A percentile compares a stretch with the other conserved stretches of the same genome.
These are phyloP conservation scores for Lycocerus yunnanus DNA, from an alignment of 2,888 invertebrate genomes.

Conservation along the genomic window DNA sequence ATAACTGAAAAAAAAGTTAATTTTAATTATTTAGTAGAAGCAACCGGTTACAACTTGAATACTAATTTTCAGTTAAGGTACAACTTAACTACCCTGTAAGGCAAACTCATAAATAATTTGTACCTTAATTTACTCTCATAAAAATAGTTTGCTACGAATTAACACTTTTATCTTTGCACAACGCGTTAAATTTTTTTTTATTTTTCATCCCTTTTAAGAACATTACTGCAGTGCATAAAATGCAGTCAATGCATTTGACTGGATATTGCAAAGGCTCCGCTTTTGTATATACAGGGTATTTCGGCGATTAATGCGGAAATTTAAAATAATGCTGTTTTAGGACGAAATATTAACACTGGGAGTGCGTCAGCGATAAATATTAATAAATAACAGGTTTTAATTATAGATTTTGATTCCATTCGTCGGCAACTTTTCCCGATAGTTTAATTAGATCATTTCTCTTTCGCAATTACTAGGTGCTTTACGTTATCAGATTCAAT, in stretches of 20 bases:
- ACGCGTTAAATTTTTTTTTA: neutral
- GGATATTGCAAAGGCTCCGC: neutral
- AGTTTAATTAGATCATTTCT: too few relatives aligned
- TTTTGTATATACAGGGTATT: neutral
- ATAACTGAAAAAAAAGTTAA: slow-evolving; percentile 22
- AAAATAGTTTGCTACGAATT: neutral
- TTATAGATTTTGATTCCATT: too few relatives aligned
- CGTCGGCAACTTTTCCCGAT: too few relatives aligned
- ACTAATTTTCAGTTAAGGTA: neutral
- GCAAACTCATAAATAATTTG: neutral
- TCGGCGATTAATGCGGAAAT: too few relatives aligned
- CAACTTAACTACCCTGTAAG: neutral
- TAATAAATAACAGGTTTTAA: too few relatives aligned
- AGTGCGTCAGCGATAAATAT: too few relatives aligned
- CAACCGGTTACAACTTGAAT: neutral
- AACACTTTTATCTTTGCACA: neutral
- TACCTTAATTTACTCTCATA: neutral
- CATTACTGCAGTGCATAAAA: neutral
- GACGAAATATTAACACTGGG: too few relatives aligned
- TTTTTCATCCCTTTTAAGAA: neutral
- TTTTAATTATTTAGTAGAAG: slow-evolving; percentile 23
- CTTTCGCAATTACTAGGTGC: too few relatives aligned
- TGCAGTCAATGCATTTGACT: neutral
- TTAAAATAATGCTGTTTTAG: too few relatives aligned
- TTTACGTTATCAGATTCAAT: too few relatives aligned